These are phyloP conservation scores for Minunthozetes semirufus DNA, from an alignment of 2,888 invertebrate genomes.

Conservation along the genomic window DNA sequence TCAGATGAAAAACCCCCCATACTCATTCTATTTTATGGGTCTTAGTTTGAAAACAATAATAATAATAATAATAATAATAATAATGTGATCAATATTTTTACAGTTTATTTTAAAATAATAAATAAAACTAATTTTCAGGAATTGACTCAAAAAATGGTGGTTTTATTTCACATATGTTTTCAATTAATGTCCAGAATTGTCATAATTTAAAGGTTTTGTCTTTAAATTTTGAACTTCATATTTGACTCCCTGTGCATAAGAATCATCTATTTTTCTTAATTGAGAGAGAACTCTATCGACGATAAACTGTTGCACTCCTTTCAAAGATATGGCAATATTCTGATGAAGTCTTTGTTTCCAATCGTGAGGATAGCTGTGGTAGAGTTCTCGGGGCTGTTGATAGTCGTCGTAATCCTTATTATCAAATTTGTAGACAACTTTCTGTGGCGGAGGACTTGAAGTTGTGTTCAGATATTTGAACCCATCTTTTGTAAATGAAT, in stretches of 20 bases:
- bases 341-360: conserved; percentile 64
- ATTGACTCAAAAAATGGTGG: too few relatives aligned
- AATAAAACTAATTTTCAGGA: too few relatives aligned
- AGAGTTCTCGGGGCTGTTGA: conserved; percentile 71
- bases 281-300: conserved; percentile 74
- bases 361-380: conserved; percentile 68
- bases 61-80: too few relatives aligned
- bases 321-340: conserved; percentile 72
- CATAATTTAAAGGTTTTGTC: background rate
- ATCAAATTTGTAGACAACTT: conserved; percentile 57
- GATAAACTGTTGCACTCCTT: conserved; percentile 72
- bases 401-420: conserved; percentile 73
- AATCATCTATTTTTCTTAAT: conserved; percentile 70
- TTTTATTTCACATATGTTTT: too few relatives aligned
- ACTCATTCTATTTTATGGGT: too few relatives aligned
- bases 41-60: too few relatives aligned
- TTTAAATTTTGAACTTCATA: background rate
- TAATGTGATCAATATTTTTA: too few relatives aligned
- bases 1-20: too few relatives aligned
- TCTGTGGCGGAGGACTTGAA: conserved; percentile 60
- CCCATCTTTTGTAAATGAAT: conserved; percentile 71
- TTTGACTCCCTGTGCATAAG: conserved; percentile 54
- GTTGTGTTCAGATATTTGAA: conserved; percentile 53
- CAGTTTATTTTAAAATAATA: too few relatives aligned
- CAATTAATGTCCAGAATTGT: too few relatives aligned